Conservation (phyloP, 2,113 vertebrate species). For the Thunnus maccoyii region DNA sequence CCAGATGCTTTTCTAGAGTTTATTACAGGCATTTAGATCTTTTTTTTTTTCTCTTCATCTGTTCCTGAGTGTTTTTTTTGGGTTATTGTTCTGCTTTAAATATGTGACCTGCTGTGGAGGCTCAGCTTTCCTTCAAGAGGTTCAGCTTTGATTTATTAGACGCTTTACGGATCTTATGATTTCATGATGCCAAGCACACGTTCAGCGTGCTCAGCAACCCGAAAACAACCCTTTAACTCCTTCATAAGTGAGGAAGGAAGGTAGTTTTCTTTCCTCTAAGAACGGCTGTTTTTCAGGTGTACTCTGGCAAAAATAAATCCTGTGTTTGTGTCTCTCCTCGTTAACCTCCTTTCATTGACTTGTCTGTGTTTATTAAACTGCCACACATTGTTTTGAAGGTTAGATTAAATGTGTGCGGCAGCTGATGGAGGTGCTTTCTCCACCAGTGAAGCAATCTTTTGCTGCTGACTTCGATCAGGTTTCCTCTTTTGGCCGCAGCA, state of each 20-base stretch:
- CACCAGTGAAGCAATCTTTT: conserved; percentile 31
- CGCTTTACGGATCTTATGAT: background rate
- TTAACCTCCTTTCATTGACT: background rate
- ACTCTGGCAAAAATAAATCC: background rate
- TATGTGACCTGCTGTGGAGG: conserved; percentile 24
- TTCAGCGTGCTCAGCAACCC: background rate
- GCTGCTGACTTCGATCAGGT: conserved; percentile 62
- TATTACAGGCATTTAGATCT: conserved; percentile 17
- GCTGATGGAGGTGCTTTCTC: conserved; percentile 45
- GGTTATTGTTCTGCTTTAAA: conserved; percentile 41
- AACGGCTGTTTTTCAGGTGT: conserved; percentile 7
- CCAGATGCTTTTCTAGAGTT: background rate
- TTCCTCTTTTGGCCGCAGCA: conserved; percentile 70
- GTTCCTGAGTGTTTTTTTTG: conserved; percentile 34
- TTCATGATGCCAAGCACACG: background rate
- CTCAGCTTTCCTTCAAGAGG: conserved; percentile 12
- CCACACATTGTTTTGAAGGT: conserved; percentile 33
- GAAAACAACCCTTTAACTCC: conserved; percentile 9
- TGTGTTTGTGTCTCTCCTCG: background rate
- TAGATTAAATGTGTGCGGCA: conserved; percentile 19
- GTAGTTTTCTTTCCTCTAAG: conserved; percentile 4
- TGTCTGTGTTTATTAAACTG: conserved; percentile 16
- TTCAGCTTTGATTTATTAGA: conserved; percentile 31
- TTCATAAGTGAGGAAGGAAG: conserved; percentile 4
- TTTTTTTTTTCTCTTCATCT: conserved; percentile 35